phyloP scores from a whole-genome alignment of 2,888 invertebrate species.

The Lamellibrachia satsuma region DNA sequence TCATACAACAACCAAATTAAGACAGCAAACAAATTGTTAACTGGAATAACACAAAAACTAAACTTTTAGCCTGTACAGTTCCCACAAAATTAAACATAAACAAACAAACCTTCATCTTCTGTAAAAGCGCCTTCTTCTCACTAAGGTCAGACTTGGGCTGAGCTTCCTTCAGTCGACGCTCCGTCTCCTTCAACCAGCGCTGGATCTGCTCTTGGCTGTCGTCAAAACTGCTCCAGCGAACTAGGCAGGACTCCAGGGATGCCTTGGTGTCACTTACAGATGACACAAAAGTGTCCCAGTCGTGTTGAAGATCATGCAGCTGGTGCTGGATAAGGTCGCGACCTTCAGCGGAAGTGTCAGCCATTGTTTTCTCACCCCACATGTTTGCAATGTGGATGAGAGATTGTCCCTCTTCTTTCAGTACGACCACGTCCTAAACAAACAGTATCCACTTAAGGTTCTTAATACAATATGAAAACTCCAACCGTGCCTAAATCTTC shows the following conservation, averaged over 20 bases:
- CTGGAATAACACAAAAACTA: no score
- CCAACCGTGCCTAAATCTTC: no score
- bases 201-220: conserved; percentile 91
- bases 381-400: conserved; percentile 90
- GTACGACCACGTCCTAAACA: conserved; percentile 82
- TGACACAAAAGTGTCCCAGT: conserved; percentile 87
- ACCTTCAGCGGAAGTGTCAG: conserved; percentile 88
- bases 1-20: no score
- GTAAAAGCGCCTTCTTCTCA: conserved; percentile 61
- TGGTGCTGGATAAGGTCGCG: conserved; percentile 87
- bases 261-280: conserved; percentile 89
- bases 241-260: conserved; percentile 87
- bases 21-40: no score
- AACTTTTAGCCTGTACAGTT: no score
- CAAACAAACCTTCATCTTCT: conserved; percentile 56
- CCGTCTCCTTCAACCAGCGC: conserved; percentile 93
- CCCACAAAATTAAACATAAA: background rate
- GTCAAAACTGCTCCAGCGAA: conserved; percentile 93
- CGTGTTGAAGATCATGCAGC: conserved; percentile 83
- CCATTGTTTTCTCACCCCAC: conserved; percentile 86
- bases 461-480: background rate
- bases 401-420: conserved; percentile 91
- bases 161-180: conserved; percentile 74
- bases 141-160: conserved; percentile 59
- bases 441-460: background rate